Conservation (phyloP, 2,888 invertebrate species). For the Phengaris arion region DNA sequence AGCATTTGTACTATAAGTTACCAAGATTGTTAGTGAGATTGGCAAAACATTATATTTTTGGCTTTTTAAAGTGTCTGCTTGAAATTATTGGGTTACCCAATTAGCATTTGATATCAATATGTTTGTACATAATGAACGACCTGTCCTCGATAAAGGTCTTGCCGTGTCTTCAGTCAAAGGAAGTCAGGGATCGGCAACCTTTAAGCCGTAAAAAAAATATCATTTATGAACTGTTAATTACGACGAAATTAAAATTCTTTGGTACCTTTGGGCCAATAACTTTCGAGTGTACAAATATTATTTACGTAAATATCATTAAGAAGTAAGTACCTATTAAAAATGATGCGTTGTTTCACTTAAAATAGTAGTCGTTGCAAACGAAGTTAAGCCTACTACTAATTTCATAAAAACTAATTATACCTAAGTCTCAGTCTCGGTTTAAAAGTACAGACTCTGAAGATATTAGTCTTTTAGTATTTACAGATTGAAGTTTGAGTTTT, state of each 20-base stretch:
- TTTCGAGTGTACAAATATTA: neutral
- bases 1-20: too few species aligned
- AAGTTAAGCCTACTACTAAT: too few species aligned
- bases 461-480: too few species aligned
- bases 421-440: too few species aligned
- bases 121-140: neutral
- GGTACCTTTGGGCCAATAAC: neutral
- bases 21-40: too few species aligned
- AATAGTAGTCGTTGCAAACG: too few species aligned
- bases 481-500: too few species aligned
- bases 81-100: neutral
- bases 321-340: neutral
- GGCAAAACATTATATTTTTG: neutral
- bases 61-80: neutral
- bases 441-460: too few species aligned
- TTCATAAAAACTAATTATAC: too few species aligned
- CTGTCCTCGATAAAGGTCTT: neutral
- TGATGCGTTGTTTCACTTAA: too few species aligned
- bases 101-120: neutral
- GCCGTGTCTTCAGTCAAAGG: neutral
- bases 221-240: neutral
- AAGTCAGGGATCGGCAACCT: neutral
- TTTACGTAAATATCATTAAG: neutral
- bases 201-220: neutral
- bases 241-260: neutral